Evolutionary conservation across 2,113 vertebrate genomes (phyloP).

Genomic region (Azemiops feae): DNA sequence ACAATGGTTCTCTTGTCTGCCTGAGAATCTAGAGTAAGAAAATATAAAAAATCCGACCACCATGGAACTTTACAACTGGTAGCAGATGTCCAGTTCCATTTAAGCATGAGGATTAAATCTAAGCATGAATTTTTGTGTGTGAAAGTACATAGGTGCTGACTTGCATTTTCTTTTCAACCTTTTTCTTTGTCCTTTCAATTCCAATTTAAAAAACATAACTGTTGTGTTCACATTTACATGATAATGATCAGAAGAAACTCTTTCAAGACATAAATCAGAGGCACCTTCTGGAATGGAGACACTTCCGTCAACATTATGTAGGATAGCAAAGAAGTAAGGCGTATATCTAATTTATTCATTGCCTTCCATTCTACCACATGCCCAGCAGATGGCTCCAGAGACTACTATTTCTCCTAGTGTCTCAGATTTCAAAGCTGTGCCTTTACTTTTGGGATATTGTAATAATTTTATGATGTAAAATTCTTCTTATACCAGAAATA

Average conservation of each 20-base stretch:
- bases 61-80: background rate
- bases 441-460: conserved; percentile 34
- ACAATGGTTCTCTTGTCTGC: background rate
- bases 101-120: background rate
- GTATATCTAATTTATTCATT: background rate
- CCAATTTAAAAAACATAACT: background rate
- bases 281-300: background rate
- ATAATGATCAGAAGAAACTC: background rate
- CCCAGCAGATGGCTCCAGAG: conserved; percentile 75
- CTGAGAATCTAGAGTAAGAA: background rate
- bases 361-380: background rate
- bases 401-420: conserved; percentile 31
- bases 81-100: background rate
- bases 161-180: background rate
- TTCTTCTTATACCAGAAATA: background rate
- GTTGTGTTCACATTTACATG: background rate
- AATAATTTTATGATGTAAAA: conserved; percentile 32
- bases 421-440: background rate
- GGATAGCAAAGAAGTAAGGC: background rate
- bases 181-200: background rate
- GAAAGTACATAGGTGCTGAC: background rate
- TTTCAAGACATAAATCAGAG: background rate
- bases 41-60: background rate
- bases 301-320: background rate
- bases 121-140: background rate